These are phyloP conservation scores for Acronicta psi DNA, from an alignment of 2,888 invertebrate species.

Conservation along the genomic window DNA sequence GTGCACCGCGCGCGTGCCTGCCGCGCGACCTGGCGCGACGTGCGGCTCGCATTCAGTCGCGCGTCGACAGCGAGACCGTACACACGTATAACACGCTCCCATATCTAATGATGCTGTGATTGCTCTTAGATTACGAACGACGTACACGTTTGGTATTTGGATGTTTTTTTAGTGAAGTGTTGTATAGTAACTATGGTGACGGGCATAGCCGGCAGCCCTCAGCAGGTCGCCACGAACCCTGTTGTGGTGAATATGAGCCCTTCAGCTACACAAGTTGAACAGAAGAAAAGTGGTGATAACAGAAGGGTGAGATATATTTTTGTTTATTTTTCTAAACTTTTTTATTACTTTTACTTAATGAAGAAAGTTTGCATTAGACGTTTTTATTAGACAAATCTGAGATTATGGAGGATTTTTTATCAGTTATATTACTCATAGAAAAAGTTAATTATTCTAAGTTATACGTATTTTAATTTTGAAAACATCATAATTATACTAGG, in stretches of 20 bases:
- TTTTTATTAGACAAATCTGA: too few species aligned
- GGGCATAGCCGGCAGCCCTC: conserved; percentile 75
- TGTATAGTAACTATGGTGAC: conserved; percentile 78
- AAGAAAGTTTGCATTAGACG: too few species aligned
- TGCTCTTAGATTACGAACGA: conserved; percentile 42
- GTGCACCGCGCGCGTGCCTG: conserved; percentile 81
- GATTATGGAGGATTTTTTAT: too few species aligned
- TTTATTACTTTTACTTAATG: background rate
- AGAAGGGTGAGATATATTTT: conserved; percentile 76
- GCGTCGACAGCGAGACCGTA: conserved; percentile 72
- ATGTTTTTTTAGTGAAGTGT: conserved; percentile 55
- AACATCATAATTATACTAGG: too few species aligned
- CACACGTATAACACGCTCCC: conserved; percentile 45
- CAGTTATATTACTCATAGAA: too few species aligned
- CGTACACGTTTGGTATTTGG: conserved; percentile 43
- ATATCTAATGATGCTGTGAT: conserved; percentile 65
- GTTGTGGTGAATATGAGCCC: conserved; percentile 70
- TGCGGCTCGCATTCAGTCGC: conserved; percentile 75
- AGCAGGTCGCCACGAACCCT: conserved; percentile 70
- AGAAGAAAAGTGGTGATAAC: conserved; percentile 80
- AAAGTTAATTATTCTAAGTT: too few species aligned
- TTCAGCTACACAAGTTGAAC: conserved; percentile 66
- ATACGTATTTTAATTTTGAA: too few species aligned
- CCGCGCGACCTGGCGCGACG: conserved; percentile 37
- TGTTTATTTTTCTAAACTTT: conserved; percentile 20